Percentiles rank a stretch among this genome's conserved stretches.
Conservation (phyloP, 2,797 vertebrate genomes). For the Serranus cabrilla region DNA sequence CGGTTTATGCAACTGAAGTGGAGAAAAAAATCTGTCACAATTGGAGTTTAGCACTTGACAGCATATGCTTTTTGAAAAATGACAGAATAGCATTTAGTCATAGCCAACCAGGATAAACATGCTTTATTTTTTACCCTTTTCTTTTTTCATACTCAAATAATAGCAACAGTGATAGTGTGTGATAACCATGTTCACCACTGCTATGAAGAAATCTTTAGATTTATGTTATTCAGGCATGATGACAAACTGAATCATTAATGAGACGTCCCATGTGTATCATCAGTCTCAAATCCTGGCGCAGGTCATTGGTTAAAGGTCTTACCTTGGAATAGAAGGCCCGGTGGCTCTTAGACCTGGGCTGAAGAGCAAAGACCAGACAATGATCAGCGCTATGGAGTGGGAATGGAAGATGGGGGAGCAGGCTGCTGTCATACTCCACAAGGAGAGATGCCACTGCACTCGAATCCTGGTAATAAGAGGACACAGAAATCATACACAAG, state of each 20-base stretch:
- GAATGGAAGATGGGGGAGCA: slow-evolving; percentile 91
- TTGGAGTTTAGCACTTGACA: not conserved
- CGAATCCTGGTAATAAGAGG: slow-evolving; percentile 85
- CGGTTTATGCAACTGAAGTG: not conserved
- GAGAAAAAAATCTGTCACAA: not conserved
- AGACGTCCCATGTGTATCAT: not conserved
- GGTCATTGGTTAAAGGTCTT: slow-evolving; percentile 35
- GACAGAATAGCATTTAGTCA: not conserved
- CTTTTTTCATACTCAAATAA: no score
- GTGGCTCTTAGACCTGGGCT: slow-evolving; percentile 91
- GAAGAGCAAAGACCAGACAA: slow-evolving; percentile 91
- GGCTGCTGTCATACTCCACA: slow-evolving; percentile 88
- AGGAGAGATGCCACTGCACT: slow-evolving; percentile 89
- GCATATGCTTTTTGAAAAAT: not conserved
- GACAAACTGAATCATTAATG: not conserved
- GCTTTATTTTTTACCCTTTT: no score
- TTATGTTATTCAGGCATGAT: not conserved
- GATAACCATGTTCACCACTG: not conserved
- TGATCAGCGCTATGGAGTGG: slow-evolving; percentile 87
- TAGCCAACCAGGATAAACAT: not conserved
- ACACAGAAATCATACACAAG: slow-evolving; percentile 16
- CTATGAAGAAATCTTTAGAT: not conserved
- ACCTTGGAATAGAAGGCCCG: slow-evolving; percentile 92
- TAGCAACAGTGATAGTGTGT: no score
- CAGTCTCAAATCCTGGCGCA: not conserved